Evolutionary conservation across 2,113 vertebrate genomes (phyloP).

Genomic region (Asarcornis scutulata): DNA sequence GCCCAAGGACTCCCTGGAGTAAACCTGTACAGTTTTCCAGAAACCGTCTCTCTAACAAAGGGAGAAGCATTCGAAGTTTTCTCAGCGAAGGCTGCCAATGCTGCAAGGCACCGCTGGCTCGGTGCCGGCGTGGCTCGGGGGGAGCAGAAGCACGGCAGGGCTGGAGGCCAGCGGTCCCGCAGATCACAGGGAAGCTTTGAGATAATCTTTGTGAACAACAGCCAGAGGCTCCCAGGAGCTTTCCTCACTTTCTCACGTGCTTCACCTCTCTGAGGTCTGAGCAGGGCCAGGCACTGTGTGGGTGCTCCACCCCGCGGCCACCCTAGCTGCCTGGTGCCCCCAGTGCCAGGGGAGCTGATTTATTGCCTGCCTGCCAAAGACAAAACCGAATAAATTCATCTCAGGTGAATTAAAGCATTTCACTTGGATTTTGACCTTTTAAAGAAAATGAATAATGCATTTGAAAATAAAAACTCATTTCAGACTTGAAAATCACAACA

Average conservation of each 20-base stretch:
- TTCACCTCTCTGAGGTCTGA: neutral
- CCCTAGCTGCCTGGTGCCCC: neutral
- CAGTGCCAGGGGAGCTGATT: neutral
- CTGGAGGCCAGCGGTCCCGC: neutral
- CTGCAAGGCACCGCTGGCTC: neutral
- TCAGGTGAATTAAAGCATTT: neutral
- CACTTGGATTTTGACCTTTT: slow-evolving; percentile 10
- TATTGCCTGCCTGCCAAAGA: neutral
- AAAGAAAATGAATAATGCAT: slow-evolving; percentile 6
- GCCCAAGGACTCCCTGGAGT: neutral
- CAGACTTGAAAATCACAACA: neutral
- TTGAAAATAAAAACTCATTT: slow-evolving; percentile 26
- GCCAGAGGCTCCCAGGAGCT: neutral
- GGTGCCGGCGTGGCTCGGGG: neutral
- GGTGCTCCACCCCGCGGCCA: neutral
- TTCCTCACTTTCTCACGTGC: rapidly evolving
- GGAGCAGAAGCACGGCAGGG: too few relatives aligned
- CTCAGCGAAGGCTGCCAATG: neutral
- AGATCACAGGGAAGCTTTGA: rapidly evolving
- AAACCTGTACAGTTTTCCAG: neutral
- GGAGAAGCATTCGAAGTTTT: neutral
- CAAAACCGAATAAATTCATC: neutral
- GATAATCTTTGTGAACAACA: too few relatives aligned
- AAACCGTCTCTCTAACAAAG: neutral
- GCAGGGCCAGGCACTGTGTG: too few relatives aligned